Conservation (phyloP, 1,140 invertebrate genomes). For the Galendromus occidentalis region DNA sequence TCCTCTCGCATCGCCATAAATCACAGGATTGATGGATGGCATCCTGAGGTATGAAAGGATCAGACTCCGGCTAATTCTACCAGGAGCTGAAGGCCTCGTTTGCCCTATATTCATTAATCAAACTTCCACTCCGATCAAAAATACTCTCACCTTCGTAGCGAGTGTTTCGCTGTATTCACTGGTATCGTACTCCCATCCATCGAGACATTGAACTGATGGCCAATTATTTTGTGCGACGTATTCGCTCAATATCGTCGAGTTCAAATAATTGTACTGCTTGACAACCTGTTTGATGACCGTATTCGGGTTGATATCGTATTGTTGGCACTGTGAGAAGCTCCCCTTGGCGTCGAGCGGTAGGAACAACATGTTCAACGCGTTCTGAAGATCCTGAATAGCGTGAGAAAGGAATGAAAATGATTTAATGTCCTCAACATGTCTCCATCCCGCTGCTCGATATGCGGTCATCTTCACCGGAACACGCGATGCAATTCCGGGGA, state of each 20-base stretch:
- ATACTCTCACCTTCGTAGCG: conserved; percentile 26
- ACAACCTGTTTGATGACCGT: background rate
- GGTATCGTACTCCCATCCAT: conserved; percentile 27
- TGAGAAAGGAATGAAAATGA: too few species aligned
- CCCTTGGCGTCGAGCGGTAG: background rate
- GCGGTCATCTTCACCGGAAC: too few species aligned
- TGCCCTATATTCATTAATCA: background rate
- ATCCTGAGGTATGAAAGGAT: too few species aligned
- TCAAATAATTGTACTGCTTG: background rate
- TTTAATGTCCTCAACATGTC: too few species aligned
- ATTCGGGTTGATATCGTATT: background rate
- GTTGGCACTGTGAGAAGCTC: background rate
- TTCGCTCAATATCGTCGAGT: background rate
- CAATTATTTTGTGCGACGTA: conserved; percentile 20
- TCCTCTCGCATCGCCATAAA: too few species aligned
- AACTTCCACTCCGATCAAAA: background rate
- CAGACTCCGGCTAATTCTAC: too few species aligned
- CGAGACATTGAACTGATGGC: conserved; percentile 24
- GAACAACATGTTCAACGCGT: background rate
- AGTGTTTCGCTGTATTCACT: conserved; percentile 25
- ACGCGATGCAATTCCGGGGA: too few species aligned
- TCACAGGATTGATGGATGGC: too few species aligned
- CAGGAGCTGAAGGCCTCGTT: too few species aligned
- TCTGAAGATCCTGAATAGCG: too few species aligned
- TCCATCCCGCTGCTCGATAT: too few species aligned